Evolutionary conservation across 2,888 invertebrate genomes (phyloP).

Genomic region (Rhagonycha lutea): DNA sequence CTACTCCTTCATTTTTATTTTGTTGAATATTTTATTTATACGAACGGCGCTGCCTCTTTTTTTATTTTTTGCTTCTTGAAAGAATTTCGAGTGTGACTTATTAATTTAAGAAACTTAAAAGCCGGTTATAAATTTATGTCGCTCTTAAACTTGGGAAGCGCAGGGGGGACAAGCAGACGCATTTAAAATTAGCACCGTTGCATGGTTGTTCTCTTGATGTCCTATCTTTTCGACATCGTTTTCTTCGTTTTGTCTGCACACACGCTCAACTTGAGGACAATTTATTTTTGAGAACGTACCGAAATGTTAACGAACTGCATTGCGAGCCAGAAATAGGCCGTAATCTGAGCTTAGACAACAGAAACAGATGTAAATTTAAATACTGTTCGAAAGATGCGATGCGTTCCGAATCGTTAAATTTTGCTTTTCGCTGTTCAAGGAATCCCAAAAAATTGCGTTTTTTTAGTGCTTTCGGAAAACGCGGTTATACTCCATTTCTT

Average conservation of each 20-base stretch:
- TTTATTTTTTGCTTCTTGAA: not conserved
- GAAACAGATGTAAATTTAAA: not conserved
- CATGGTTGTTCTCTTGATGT: slow-evolving; percentile 3
- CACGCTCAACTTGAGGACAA: slow-evolving; percentile 34
- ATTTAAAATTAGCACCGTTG: slow-evolving; percentile 20
- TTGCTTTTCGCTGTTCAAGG: not conserved
- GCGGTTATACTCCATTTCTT: no score
- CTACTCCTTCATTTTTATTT: not conserved
- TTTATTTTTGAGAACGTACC: slow-evolving; percentile 38
- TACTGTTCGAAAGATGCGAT: not conserved
- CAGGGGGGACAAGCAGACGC: not conserved
- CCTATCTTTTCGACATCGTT: not conserved
- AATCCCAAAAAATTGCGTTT: not conserved
- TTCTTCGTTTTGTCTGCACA: slow-evolving; percentile 11
- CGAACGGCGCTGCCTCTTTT: not conserved
- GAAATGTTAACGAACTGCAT: slow-evolving; percentile 37
- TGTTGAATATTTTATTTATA: not conserved
- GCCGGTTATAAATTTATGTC: slow-evolving; percentile 4
- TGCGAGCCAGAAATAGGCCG: slow-evolving; percentile 28
- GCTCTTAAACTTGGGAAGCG: not conserved
- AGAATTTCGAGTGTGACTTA: not conserved
- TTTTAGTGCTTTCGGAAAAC: no score
- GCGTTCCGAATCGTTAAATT: not conserved
- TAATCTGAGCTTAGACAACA: not conserved
- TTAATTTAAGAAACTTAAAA: not conserved